A percentile compares a stretch with the other conserved stretches of the same genome.
Evolutionary conservation across 2,888 invertebrate species (phyloP).

Genomic region (Microctonus aethiopoides): DNA sequence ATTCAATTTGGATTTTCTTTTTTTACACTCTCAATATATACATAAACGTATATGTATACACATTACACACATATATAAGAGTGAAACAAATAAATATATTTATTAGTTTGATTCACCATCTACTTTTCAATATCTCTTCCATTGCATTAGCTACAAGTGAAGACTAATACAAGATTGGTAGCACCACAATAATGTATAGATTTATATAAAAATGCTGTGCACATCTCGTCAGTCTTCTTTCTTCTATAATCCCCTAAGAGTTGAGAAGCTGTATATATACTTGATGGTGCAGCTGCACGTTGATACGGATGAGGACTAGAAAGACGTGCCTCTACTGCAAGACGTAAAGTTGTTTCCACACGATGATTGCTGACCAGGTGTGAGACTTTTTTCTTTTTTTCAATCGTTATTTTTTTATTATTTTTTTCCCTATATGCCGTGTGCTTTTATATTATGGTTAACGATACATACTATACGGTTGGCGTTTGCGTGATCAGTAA

Average conservation of each 20-base stretch:
- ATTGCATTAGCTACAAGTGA: neutral
- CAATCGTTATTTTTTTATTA: neutral
- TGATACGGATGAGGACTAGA: constrained; percentile 9
- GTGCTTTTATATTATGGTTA: neutral
- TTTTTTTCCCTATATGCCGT: neutral
- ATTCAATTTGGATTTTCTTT: too few species aligned
- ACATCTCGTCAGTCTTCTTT: constrained; percentile 10
- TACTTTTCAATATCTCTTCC: neutral
- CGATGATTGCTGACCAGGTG: constrained; percentile 19
- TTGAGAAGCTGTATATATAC: neutral
- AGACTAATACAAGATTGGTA: constrained; percentile 4
- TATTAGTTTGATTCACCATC: neutral
- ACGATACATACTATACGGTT: neutral
- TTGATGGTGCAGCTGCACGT: constrained; percentile 3
- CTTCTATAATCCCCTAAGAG: neutral
- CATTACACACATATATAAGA: too few species aligned
- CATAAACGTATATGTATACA: neutral
- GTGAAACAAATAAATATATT: neutral
- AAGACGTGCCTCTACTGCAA: constrained; percentile 16
- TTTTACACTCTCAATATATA: too few species aligned
- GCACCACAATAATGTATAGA: neutral
- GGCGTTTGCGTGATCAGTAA: constrained; percentile 2
- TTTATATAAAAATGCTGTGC: constrained; percentile 8
- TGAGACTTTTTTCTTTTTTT: constrained; percentile 1
- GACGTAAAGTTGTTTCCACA: constrained; percentile 20